Conservation (phyloP, 2,888 invertebrate species). For the Tachina fera region DNA sequence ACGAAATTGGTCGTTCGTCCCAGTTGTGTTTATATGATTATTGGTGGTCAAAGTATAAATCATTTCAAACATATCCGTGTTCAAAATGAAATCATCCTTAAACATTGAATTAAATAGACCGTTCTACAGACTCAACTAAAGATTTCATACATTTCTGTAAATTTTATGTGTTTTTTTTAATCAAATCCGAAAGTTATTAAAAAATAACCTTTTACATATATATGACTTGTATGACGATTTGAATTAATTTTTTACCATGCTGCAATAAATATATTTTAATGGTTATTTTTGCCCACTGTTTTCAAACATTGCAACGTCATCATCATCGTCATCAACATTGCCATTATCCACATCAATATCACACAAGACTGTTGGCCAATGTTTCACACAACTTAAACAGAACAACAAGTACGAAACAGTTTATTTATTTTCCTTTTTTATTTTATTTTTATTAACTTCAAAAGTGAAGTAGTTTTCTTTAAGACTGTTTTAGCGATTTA, state of each 20-base stretch:
- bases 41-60: no score
- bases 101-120: no score
- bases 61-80: no score
- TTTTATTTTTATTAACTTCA: conserved; percentile 28
- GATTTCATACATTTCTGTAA: no score
- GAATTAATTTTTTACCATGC: not conserved
- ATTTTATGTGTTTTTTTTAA: no score
- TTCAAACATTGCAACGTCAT: conserved; percentile 59
- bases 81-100: no score
- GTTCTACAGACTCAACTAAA: no score
- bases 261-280: not conserved
- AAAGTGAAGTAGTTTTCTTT: conserved; percentile 56
- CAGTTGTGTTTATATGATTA: no score
- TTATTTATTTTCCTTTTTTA: conserved; percentile 64
- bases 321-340: conserved; percentile 63
- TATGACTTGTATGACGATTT: no score
- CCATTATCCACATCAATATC: conserved; percentile 71
- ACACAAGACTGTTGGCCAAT: conserved; percentile 64
- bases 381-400: conserved; percentile 60
- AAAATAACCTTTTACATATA: no score
- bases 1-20: no score
- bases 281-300: conserved; percentile 27
- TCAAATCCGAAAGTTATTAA: no score
- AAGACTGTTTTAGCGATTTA: conserved; percentile 47
- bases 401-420: conserved; percentile 63